phyloP scores from a whole-genome alignment of 2,888 invertebrate genomes.

The Belgica antarctica region DNA sequence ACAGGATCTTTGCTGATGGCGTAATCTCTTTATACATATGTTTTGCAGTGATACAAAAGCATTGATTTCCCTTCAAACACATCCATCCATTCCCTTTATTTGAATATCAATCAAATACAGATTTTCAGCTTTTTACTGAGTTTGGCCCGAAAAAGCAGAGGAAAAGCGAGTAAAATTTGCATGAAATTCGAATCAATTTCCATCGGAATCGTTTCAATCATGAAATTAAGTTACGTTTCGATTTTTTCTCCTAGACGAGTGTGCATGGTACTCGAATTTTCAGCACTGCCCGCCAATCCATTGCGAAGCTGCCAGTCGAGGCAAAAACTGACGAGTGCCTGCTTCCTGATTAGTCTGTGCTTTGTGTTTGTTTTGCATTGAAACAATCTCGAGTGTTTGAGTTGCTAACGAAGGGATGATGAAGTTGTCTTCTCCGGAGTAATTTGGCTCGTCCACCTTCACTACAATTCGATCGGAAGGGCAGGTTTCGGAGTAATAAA shows the following conservation, averaged over 20 bases:
- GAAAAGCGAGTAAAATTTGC: slow-evolving; percentile 35
- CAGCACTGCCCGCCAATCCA: background rate
- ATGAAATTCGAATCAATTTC: slow-evolving; percentile 43
- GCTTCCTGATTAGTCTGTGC: background rate
- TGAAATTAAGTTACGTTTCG: slow-evolving; percentile 31
- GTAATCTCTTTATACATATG: slow-evolving; percentile 15
- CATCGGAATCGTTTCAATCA: slow-evolving; percentile 30
- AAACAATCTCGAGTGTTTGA: slow-evolving; percentile 19
- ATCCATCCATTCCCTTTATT: slow-evolving; percentile 31
- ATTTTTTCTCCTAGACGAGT: background rate
- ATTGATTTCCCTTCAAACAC: slow-evolving; percentile 38
- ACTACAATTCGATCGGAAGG: no score
- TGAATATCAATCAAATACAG: slow-evolving; percentile 43
- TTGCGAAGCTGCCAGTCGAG: background rate
- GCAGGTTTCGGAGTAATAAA: slow-evolving; percentile 7
- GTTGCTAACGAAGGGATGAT: slow-evolving; percentile 24
- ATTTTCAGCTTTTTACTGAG: slow-evolving; percentile 38
- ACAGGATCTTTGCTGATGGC: background rate
- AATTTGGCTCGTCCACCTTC: no score
- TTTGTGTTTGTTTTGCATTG: slow-evolving; percentile 3
- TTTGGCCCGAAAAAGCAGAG: slow-evolving; percentile 8
- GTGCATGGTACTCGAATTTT: background rate
- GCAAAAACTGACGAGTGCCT: no score
- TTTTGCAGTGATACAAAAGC: slow-evolving; percentile 34
- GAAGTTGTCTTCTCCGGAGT: background rate